Conservation (phyloP, 2,113 vertebrate species). For the Calyptomena viridis region DNA sequence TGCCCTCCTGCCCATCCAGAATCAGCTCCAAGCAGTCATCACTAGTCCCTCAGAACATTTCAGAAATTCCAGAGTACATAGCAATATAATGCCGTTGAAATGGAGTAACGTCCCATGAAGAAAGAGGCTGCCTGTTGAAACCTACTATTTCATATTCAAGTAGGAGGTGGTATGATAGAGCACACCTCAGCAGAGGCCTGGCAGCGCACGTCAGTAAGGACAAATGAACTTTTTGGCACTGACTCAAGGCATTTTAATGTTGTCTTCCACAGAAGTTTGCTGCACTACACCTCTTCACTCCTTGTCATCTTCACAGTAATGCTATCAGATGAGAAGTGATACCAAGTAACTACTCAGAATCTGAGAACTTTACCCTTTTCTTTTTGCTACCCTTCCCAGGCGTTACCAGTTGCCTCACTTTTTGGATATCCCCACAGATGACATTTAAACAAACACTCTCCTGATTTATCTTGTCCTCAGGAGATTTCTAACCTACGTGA, state of each 20-base stretch:
- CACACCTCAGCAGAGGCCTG: neutral
- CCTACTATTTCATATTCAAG: conserved; percentile 56
- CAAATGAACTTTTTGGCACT: neutral
- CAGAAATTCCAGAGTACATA: conserved; percentile 31
- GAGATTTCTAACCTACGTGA: conserved; percentile 3
- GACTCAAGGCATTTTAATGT: neutral
- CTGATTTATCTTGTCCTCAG: conserved; percentile 7
- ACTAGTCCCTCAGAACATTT: neutral
- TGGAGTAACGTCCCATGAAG: conserved; percentile 52
- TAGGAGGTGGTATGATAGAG: conserved; percentile 24
- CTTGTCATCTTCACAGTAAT: neutral
- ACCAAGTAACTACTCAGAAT: neutral
- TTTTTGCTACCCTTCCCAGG: neutral
- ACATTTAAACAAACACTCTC: conserved; percentile 9
- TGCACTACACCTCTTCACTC: neutral
- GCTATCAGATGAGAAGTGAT: neutral
- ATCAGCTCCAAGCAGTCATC: neutral
- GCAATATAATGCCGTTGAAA: conserved; percentile 30
- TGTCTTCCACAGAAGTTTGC: neutral
- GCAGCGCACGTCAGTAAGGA: neutral
- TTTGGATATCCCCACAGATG: neutral
- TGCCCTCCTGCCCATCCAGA: neutral
- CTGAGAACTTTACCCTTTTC: neutral
- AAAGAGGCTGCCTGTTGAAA: conserved; percentile 68
- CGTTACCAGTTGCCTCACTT: conserved; percentile 3